Base-by-base conservation (phyloP, 2,113 vertebrate species). In the Mirza zaza region DNA sequence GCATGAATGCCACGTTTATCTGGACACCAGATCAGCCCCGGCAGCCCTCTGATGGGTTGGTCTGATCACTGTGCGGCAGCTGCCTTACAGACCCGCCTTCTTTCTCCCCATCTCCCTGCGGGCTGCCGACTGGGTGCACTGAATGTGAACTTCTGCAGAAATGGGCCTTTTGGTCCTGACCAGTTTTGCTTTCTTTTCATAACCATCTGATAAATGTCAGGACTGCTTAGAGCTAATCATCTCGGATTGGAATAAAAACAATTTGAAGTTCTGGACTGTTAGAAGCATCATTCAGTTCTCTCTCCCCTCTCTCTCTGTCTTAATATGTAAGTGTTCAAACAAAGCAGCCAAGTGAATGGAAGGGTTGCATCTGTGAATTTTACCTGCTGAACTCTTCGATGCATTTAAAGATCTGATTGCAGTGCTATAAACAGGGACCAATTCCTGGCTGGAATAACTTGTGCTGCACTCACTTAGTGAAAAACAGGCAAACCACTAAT, bases 1-100 rank as follows among this genome's bases (percentile, higher is more conserved):
- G 98, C 98, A 98, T 98, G 98, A 98, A 98, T 98, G 96, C 98
- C 97, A 97, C 97, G 88, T 98, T 98, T 98, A 98, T 99, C 98
- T 98, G 98, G 98, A 98, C 98, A 98, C 98, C 98, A 97, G 98
- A 98, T 98, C 98, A 98, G 97, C 80, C 77, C 97, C 95, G 39
- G 96, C 96, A 4, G 2, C 97, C 98, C 97, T 98, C 97, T 94
- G 98, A 97, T 94, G 91, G 93, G 75, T 94, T 98, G 90, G 75
- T 94, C 98, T 97, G 98, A 98, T 98, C 97, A 85, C 96, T 95
- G 95, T 95, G 97, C 93, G 97, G 98, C 98, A 98, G 96, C 98
- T 98, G 98, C 95, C 85, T 96, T 95, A 93, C 98, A 97, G 97
- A 96, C 97, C 97, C 97, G 96, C 95, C 96, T 97, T 94, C 96